Base-by-base conservation (phyloP, 2,797 vertebrate genomes). In the Propithecus perrieri region DNA sequence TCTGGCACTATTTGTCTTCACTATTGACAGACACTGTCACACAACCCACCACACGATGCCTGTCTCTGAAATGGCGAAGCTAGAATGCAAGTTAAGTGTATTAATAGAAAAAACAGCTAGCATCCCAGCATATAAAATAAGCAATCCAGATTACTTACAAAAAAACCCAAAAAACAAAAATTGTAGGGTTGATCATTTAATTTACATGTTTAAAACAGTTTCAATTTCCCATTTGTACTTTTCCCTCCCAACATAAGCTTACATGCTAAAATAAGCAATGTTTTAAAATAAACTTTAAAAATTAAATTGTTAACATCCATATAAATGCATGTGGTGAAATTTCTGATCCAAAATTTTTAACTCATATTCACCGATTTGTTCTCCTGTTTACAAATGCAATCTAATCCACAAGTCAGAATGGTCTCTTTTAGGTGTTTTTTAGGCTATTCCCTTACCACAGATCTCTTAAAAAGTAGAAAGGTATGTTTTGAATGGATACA, bases 41-140 rank as follows among this genome's bases (percentile, higher is more conserved):
- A 99, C 98, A 99, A 99, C 99, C 99, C 99, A 99, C 98, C 99
- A 99, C 98, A 98, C 98, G 98, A 99, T 98, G 99, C 98, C 99
- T 98, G 98, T 99, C 98, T 99, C 99, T 99, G 99, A 99, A 98
- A 98, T 99, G 99, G 98, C 98, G 98, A 98, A 99, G 99, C 99
- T 99, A 99, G 99, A 99, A 99, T 99, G 99, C 98, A 99, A 99
- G 99, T 99, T 99, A 99, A 99, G 99, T 99, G 98, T 98, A 99
- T 99, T 99, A 99, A 99, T 99, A 99, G 98, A 99, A 99, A 99
- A 99, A 99, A 99, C 98, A 99, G 98, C 98, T 99, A 98, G 98
- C 99, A 99, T 99, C 99, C 99, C 98, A 99, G 99, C 98, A 99
- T 98, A 99, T 98, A 99, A 98, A 98, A 98, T 98, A 98, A 99